Conservation (phyloP, 1,140 invertebrate species). For the Drosophila nigromelanica region DNA sequence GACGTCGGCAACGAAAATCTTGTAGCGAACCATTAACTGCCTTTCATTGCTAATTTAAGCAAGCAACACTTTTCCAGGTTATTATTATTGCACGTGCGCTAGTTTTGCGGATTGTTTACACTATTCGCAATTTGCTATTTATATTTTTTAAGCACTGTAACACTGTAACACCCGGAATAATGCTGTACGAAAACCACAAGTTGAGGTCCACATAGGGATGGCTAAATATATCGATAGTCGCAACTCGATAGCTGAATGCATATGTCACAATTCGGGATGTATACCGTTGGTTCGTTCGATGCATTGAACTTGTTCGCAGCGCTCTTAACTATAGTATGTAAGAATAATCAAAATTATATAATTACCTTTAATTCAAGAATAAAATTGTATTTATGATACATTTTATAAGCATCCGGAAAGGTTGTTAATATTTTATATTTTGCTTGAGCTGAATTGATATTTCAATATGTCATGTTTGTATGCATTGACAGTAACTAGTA, state of each 20-base stretch:
- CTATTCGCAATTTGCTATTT: conserved; percentile 64
- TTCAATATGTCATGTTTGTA: background rate
- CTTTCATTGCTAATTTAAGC: conserved; percentile 55
- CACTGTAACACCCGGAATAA: conserved; percentile 77
- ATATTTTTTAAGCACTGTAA: conserved; percentile 65
- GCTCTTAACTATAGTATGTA: background rate
- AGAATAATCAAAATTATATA: background rate
- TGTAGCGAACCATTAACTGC: conserved; percentile 56
- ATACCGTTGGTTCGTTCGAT: background rate
- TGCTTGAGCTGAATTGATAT: background rate
- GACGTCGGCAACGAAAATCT: conserved; percentile 57
- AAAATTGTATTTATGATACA: too few species aligned
- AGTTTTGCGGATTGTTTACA: conserved; percentile 50
- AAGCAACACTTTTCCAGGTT: conserved; percentile 21
- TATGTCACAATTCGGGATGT: background rate
- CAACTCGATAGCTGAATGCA: background rate
- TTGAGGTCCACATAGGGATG: conserved; percentile 48
- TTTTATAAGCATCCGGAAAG: background rate
- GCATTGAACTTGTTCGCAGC: background rate
- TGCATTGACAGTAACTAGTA: background rate
- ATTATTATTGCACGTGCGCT: conserved; percentile 23
- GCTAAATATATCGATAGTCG: conserved; percentile 37
- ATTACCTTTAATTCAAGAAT: background rate
- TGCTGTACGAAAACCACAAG: conserved; percentile 66
- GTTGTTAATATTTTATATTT: background rate